A percentile compares a stretch with the other conserved stretches of the same genome.
phyloP scores from a whole-genome alignment of 2,888 invertebrate genomes.

The Andrena trimmerana region DNA sequence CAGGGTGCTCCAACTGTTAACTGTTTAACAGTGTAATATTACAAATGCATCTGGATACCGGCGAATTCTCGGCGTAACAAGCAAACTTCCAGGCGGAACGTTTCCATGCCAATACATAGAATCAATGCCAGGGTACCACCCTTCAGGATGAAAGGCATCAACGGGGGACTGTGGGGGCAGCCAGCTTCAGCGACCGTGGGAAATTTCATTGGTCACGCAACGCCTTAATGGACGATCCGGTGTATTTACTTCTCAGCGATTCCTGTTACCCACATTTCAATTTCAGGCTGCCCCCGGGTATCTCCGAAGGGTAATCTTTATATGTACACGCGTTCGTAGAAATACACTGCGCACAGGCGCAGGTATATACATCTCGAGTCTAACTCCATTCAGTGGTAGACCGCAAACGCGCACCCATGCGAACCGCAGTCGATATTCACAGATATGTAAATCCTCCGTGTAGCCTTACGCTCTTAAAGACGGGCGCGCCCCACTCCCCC shows the following conservation, averaged over 20 bases:
- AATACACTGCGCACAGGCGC: background rate
- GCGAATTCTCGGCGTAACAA: slow-evolving; percentile 25
- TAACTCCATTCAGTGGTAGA: slow-evolving; percentile 59
- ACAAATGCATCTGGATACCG: background rate
- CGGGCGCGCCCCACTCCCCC: background rate
- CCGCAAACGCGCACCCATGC: slow-evolving; percentile 57
- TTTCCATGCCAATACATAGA: slow-evolving; percentile 13
- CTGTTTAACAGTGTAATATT: background rate
- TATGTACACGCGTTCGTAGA: too few species aligned
- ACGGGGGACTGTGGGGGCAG: background rate
- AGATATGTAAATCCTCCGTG: slow-evolving; percentile 66
- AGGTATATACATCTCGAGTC: slow-evolving; percentile 28
- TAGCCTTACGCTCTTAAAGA: slow-evolving; percentile 11
- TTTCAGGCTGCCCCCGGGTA: slow-evolving; percentile 15
- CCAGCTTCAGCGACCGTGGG: background rate
- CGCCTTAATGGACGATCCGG: slow-evolving; percentile 30
- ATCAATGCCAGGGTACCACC: slow-evolving; percentile 18
- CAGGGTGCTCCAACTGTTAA: background rate
- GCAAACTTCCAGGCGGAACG: slow-evolving; percentile 32
- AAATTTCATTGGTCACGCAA: slow-evolving; percentile 54
- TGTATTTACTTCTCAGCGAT: slow-evolving; percentile 38
- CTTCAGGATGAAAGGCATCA: slow-evolving; percentile 8
- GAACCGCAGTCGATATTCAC: slow-evolving; percentile 62
- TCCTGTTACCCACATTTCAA: slow-evolving; percentile 50
- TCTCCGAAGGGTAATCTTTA: background rate